These are phyloP conservation scores for Leptopilina boulardi DNA, from an alignment of 1,140 invertebrate genomes.

Conservation along the genomic window DNA sequence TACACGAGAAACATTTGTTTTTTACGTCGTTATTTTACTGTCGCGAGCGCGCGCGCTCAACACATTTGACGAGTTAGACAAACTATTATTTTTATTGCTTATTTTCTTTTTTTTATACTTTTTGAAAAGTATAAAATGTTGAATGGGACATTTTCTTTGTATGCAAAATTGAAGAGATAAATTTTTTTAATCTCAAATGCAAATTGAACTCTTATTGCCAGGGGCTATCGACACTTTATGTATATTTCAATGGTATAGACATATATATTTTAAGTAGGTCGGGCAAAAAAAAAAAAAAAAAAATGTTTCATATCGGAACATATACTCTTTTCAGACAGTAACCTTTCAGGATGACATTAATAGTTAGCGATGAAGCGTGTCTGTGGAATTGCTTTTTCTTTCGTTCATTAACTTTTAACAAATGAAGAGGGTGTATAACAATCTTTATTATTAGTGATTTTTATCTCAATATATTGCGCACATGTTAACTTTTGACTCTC, in stretches of 20 bases:
- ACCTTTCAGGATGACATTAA: not conserved
- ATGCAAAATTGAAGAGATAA: not conserved
- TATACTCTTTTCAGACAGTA: not conserved
- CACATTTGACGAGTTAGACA: not conserved
- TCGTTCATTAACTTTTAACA: not conserved
- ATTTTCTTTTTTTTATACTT: not conserved
- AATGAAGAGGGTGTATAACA: slow-evolving; percentile 1
- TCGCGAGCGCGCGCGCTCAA: too few relatives aligned
- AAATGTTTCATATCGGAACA: too few relatives aligned
- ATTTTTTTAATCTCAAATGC: not conserved
- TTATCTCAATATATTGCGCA: not conserved
- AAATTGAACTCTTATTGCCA: not conserved
- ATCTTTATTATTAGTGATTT: not conserved
- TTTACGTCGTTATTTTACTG: not conserved
- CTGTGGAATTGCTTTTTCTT: not conserved
- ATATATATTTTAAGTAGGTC: too few relatives aligned
- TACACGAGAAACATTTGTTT: not conserved
- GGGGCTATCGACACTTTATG: not conserved
- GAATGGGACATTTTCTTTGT: not conserved
- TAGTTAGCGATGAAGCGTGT: not conserved
- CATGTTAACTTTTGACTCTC: too few relatives aligned
- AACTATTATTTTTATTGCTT: not conserved
- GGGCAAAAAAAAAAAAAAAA: too few relatives aligned
- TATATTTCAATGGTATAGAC: too few relatives aligned
- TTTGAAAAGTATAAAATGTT: not conserved